Conservation (phyloP, 2,113 vertebrate species). For the Syrrhaptes paradoxus region DNA sequence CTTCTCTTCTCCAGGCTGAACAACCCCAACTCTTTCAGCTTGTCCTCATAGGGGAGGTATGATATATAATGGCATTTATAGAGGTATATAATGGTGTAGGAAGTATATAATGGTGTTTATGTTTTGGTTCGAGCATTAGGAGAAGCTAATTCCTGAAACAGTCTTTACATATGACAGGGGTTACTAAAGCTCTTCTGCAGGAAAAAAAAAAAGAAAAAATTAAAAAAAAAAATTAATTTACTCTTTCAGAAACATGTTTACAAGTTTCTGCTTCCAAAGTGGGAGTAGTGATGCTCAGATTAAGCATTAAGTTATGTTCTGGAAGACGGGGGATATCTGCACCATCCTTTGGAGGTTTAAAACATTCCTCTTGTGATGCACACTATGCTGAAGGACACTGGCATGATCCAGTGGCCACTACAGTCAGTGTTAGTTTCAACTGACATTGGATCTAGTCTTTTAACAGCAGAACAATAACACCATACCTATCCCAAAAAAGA, state of each 20-base stretch:
- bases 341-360: background rate
- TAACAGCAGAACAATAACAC: background rate
- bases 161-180: background rate
- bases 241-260: background rate
- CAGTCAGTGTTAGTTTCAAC: background rate
- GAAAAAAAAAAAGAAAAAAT: background rate
- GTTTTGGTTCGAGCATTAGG: background rate
- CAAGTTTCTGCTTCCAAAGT: background rate
- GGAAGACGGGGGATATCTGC: background rate
- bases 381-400: background rate
- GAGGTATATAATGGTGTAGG: no score
- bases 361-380: background rate
- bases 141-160: background rate
- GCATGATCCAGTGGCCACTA: rapidly evolving
- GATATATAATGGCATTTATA: no score
- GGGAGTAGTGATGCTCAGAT: background rate
- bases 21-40: no score
- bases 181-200: background rate
- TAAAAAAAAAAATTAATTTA: background rate
- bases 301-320: background rate
- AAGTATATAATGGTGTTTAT: background rate
- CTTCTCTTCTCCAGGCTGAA: no score
- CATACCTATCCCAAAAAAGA: background rate
- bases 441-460: background rate
- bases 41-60: no score